phyloP scores from a whole-genome alignment of 2,797 vertebrate species.

The Acipenser ruthenus region DNA sequence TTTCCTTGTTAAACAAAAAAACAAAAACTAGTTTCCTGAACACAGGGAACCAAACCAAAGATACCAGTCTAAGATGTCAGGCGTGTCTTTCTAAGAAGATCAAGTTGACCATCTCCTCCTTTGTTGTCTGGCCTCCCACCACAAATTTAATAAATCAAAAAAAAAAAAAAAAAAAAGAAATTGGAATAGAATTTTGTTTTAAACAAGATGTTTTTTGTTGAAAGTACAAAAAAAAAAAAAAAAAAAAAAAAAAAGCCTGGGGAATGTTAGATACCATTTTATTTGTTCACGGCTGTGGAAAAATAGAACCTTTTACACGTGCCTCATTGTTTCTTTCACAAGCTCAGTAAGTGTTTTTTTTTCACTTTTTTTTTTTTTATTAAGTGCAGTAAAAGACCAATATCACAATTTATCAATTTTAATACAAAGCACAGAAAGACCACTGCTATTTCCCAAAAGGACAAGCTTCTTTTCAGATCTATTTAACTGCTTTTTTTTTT shows the following conservation, averaged over 20 bases:
- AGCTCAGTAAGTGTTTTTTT: conserved; percentile 51
- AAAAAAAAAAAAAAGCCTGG: conserved; percentile 60
- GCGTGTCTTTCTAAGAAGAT: no score
- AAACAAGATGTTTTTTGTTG: background rate
- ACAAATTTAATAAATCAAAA: background rate
- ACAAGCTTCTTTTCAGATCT: conserved; percentile 43
- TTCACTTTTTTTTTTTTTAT: conserved; percentile 33
- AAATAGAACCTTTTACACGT: conserved; percentile 97
- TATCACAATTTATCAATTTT: conserved; percentile 53
- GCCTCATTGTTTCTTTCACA: conserved; percentile 56
- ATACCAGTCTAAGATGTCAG: no score
- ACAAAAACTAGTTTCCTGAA: no score
- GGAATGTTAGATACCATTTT: conserved; percentile 92
- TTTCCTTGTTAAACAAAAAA: no score
- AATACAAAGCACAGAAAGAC: conserved; percentile 61
- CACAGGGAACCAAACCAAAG: no score
- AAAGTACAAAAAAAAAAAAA: conserved; percentile 20
- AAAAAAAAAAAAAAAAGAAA: conserved; percentile 11
- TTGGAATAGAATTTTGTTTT: background rate
- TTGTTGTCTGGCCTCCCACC: no score
- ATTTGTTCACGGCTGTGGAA: conserved; percentile 93
- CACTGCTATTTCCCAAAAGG: conserved; percentile 55
- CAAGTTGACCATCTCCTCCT: no score
- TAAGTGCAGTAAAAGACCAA: conserved; percentile 73
- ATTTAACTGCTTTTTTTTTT: conserved; percentile 32